These are phyloP conservation scores for Gryllus bimaculatus DNA, from an alignment of 1,140 invertebrate genomes.

Conservation along the genomic window DNA sequence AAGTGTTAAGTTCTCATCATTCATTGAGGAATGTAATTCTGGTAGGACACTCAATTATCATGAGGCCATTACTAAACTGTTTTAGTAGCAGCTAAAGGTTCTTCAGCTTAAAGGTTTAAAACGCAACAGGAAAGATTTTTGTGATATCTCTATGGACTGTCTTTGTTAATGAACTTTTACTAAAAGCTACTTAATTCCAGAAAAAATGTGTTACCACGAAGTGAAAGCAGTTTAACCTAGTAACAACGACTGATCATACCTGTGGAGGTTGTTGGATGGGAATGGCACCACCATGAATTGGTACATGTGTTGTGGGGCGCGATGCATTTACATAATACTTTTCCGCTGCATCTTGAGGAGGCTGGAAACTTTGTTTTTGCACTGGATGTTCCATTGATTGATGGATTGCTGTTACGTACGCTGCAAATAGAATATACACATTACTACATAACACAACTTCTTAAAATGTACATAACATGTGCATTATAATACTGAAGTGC, in stretches of 20 bases:
- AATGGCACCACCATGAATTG: constrained; percentile 40
- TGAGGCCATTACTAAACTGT: no score
- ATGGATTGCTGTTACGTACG: constrained; percentile 35
- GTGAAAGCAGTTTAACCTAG: no score
- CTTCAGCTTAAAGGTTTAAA: no score
- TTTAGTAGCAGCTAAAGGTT: no score
- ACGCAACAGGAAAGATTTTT: no score
- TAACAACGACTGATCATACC: constrained; percentile 28
- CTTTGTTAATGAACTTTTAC: no score
- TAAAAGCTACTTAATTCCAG: no score
- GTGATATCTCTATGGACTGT: no score
- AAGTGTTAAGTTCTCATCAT: no score
- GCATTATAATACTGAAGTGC: neutral
- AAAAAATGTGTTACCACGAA: neutral
- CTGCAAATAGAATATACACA: constrained; percentile 22
- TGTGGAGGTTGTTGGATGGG: constrained; percentile 43
- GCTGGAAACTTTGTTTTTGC: constrained; percentile 17
- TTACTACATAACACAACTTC: neutral
- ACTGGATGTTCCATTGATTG: constrained; percentile 27
- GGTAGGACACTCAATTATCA: no score
- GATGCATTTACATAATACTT: constrained; percentile 27
- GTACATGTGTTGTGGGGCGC: constrained; percentile 38
- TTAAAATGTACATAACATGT: neutral
- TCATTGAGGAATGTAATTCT: no score
- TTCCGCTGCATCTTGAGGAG: constrained; percentile 21